phyloP scores from a whole-genome alignment of 2,888 invertebrate genomes.

The Coelopa pilipes region DNA sequence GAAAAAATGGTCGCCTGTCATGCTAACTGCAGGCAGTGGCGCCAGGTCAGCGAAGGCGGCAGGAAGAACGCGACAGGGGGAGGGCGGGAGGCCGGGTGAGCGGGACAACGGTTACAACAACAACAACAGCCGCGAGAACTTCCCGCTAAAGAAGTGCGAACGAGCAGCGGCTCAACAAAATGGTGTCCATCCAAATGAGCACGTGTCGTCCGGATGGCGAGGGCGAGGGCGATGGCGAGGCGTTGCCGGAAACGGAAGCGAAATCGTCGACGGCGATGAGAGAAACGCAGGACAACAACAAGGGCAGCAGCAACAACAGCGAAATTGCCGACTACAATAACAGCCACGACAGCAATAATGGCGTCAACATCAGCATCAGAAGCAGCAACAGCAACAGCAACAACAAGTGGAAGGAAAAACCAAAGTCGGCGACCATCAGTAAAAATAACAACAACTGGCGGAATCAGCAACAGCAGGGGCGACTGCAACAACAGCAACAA shows the following conservation, averaged over 20 bases:
- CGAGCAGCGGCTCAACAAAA: slow-evolving; percentile 34
- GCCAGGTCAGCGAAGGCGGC: background rate
- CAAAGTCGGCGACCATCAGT: too few species aligned
- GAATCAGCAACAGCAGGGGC: too few species aligned
- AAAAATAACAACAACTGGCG: too few species aligned
- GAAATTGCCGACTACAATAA: too few species aligned
- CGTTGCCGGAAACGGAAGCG: slow-evolving; percentile 13
- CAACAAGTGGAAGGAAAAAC: too few species aligned
- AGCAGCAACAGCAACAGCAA: too few species aligned
- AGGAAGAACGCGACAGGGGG: too few species aligned
- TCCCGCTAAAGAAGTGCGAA: slow-evolving; percentile 26
- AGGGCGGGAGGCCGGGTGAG: too few species aligned
- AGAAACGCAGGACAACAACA: background rate
- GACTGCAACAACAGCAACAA: too few species aligned
- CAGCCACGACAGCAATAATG: too few species aligned
- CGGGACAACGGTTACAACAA: background rate
- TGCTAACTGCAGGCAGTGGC: slow-evolving; percentile 25
- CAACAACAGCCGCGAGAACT: slow-evolving; percentile 7
- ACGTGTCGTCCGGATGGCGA: slow-evolving; percentile 21
- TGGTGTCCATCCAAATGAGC: slow-evolving; percentile 35
- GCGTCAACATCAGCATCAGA: too few species aligned
- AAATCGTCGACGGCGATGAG: slow-evolving; percentile 7
- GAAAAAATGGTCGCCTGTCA: slow-evolving; percentile 20
- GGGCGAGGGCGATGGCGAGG: background rate
- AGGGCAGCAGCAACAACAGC: background rate